Conservation (phyloP, 2,797 vertebrate species). For the Siniperca undulata region DNA sequence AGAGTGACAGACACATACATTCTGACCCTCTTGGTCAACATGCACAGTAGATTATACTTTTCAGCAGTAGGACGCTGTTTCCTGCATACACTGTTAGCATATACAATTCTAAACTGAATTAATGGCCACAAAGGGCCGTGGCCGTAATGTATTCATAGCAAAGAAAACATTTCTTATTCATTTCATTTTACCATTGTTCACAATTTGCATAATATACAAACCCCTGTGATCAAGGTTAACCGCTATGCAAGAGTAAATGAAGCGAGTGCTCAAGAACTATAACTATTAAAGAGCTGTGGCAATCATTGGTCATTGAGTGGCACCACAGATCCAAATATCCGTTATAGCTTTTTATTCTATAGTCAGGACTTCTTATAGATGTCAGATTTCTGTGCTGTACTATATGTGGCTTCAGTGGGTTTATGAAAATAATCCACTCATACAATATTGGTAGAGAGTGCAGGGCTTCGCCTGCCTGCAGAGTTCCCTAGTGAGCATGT, state of each 20-base stretch:
- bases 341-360: background rate
- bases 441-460: slow-evolving; percentile 27
- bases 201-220: background rate
- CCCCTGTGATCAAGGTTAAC: slow-evolving; percentile 3
- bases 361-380: background rate
- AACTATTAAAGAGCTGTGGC: background rate
- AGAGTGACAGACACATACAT: background rate
- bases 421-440: slow-evolving; percentile 60
- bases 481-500: slow-evolving; percentile 34
- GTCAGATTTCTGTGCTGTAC: slow-evolving; percentile 40
- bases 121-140: background rate
- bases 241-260: background rate
- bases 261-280: background rate
- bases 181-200: background rate
- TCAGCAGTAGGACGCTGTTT: background rate
- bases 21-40: background rate
- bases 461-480: slow-evolving; percentile 8
- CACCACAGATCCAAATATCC: slow-evolving; percentile 9
- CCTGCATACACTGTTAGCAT: background rate
- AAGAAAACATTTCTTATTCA: slow-evolving; percentile 10
- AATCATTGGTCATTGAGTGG: background rate
- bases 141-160: background rate
- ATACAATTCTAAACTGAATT: slow-evolving; percentile 9
- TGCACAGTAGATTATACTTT: background rate
- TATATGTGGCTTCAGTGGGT: slow-evolving; percentile 45